phyloP scores from a whole-genome alignment of 2,113 vertebrate species.

The Pelmatolapia mariae region DNA sequence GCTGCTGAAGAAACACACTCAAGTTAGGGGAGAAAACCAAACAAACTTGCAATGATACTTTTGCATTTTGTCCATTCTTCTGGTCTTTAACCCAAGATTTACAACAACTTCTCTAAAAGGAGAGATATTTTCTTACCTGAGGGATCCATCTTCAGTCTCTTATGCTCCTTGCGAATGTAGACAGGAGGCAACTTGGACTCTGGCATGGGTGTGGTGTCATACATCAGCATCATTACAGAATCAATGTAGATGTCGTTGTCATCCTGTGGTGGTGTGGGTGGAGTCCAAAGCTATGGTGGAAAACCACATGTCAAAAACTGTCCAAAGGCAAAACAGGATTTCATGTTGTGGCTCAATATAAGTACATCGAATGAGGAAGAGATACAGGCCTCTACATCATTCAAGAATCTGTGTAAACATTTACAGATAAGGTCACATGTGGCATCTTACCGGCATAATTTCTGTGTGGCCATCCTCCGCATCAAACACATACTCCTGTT shows the following conservation, averaged over 20 bases:
- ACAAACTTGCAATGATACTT: background rate
- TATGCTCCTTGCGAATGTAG: slow-evolving; percentile 87
- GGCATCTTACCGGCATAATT: slow-evolving; percentile 85
- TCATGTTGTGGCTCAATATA: background rate
- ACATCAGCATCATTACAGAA: slow-evolving; percentile 92
- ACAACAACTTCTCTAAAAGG: background rate
- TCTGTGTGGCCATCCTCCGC: slow-evolving; percentile 84
- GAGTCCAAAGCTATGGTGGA: slow-evolving; percentile 83
- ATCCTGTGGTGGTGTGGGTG: slow-evolving; percentile 90
- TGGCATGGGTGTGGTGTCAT: slow-evolving; percentile 83
- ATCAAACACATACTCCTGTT: slow-evolving; percentile 87
- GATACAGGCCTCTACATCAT: background rate
- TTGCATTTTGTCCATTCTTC: background rate
- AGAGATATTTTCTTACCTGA: slow-evolving; percentile 65
- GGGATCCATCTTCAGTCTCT: slow-evolving; percentile 85
- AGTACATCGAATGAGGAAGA: background rate
- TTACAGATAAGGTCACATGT: background rate
- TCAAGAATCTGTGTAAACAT: background rate
- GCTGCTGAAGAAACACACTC: slow-evolving; percentile 55
- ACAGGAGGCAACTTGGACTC: slow-evolving; percentile 87
- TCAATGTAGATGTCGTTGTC: slow-evolving; percentile 93
- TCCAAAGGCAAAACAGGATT: background rate
- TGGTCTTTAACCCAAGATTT: background rate
- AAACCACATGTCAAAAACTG: background rate
- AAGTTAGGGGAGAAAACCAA: background rate